Evolutionary conservation across 2,888 invertebrate species (phyloP), one percentile per base, ranked within the genome.

Genomic region (Diachrysia chrysitis): DNA sequence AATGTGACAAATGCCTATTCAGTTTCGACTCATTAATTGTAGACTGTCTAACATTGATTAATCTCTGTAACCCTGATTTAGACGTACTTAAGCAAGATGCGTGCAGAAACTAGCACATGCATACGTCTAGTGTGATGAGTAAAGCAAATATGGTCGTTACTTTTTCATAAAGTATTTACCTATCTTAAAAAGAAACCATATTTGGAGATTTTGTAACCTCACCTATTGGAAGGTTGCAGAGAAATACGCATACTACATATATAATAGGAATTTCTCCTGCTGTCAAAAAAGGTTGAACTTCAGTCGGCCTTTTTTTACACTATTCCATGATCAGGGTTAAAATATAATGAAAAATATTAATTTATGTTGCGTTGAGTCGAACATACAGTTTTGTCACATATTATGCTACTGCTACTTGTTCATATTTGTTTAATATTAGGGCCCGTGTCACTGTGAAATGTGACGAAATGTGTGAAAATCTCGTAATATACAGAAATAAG

Each of bases 391-490:
- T 14, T 19, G 19, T n/a, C 37, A 60, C 12, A 17, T 29, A 12
- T 10, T 21, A 12, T 37, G 12, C 60, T 62, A 57, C 53, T 16
- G 57, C 29, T 42, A n/a, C 56, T 17, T 63, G 17, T 42, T 32
- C 37, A n/a, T 71, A 48, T 64, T 76, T 56, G 37, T 63, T 35
- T 23, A 48, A 32, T 32, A 29, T 53, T 70, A 56, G 63, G 72
- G 55, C 48, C 17, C 51, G 42, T 32, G 46, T 37, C 53, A 48
- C 19, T 53, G 42, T 61, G 37, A 59, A 48, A 21, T 42, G 25
- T 78, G 60, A 29, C 19, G 60, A 73, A 66, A 76, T 55, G 66
- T 73, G 78, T 69, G 78, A 73, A 77, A 65, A 73, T 67, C 29
- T 60, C 62, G 60, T 32, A 62, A 78, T 78, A 65, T 62, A 63